Conservation (phyloP, 2,888 invertebrate species). For the Lochmaea crataegi region DNA sequence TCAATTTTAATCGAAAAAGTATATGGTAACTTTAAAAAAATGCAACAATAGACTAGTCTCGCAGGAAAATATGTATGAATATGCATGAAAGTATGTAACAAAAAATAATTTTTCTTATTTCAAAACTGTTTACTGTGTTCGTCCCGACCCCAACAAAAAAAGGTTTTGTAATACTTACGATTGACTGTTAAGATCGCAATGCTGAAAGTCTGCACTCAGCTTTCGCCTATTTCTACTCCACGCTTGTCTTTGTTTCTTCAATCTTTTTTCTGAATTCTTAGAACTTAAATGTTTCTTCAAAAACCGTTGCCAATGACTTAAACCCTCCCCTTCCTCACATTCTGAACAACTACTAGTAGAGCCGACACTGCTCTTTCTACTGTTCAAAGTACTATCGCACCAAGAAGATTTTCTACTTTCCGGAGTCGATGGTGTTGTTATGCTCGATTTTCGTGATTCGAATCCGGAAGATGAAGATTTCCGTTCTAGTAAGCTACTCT, state of each 20-base stretch:
- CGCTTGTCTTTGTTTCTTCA: conserved; percentile 64
- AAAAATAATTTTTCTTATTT: no score
- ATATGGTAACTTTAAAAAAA: no score
- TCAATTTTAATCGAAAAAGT: no score
- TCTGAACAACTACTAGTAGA: conserved; percentile 64
- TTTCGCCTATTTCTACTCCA: conserved; percentile 64
- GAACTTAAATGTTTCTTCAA: conserved; percentile 59
- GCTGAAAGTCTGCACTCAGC: conserved; percentile 58
- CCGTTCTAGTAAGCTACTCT: conserved; percentile 55
- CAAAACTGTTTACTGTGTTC: not conserved
- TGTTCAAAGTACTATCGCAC: conserved; percentile 56
- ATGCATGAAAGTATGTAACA: no score
- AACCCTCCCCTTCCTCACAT: conserved; percentile 58
- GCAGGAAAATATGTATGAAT: no score
- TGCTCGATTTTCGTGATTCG: conserved; percentile 60
- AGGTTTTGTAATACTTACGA: conserved; percentile 53
- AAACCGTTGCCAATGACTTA: conserved; percentile 61
- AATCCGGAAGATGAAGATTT: conserved; percentile 59
- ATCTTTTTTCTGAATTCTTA: conserved; percentile 61
- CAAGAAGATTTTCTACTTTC: conserved; percentile 58
- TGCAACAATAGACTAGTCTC: no score
- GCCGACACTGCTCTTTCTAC: conserved; percentile 63
- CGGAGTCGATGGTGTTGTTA: conserved; percentile 58
- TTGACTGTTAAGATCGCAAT: conserved; percentile 51
- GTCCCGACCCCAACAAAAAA: not conserved